Conservation (phyloP, 2,113 vertebrate species). For the Phrynosoma blainvillii region DNA sequence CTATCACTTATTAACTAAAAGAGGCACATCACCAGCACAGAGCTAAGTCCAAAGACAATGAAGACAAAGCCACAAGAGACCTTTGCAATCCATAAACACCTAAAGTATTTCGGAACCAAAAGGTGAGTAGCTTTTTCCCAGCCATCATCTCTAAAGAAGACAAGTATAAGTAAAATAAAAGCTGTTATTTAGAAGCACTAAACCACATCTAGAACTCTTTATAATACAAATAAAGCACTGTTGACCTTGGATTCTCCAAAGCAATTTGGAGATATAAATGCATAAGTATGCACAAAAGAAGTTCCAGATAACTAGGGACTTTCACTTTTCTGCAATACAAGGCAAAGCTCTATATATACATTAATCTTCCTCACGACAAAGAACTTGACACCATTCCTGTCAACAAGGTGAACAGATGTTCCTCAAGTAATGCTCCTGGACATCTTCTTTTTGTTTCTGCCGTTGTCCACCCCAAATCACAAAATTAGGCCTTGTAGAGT, state of each 20-base stretch:
- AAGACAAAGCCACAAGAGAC: not conserved
- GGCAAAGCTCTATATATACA: not conserved
- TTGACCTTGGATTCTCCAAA: not conserved
- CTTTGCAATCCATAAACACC: not conserved
- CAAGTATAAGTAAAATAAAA: not conserved
- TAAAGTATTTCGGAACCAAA: not conserved
- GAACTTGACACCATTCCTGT: too few species aligned
- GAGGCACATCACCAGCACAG: not conserved
- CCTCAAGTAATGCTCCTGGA: not conserved
- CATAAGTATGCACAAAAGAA: not conserved
- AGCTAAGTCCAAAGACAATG: not conserved
- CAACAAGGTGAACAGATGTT: not conserved
- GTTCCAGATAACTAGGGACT: not conserved
- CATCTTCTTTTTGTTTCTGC: too few species aligned
- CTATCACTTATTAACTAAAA: not conserved
- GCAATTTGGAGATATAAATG: not conserved
- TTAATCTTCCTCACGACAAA: not conserved
- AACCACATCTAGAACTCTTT: not conserved
- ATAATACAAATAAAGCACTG: not conserved
- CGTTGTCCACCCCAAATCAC: not conserved
- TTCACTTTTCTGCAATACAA: not conserved
- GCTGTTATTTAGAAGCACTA: not conserved
- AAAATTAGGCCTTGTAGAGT: conserved; percentile 14
- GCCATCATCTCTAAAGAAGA: not conserved
- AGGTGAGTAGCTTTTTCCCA: not conserved